A percentile compares a stretch with the other conserved stretches of the same genome.
Evolutionary conservation across 2,888 invertebrate species (phyloP).

Genomic region (Omphaloscelis lunosa): DNA sequence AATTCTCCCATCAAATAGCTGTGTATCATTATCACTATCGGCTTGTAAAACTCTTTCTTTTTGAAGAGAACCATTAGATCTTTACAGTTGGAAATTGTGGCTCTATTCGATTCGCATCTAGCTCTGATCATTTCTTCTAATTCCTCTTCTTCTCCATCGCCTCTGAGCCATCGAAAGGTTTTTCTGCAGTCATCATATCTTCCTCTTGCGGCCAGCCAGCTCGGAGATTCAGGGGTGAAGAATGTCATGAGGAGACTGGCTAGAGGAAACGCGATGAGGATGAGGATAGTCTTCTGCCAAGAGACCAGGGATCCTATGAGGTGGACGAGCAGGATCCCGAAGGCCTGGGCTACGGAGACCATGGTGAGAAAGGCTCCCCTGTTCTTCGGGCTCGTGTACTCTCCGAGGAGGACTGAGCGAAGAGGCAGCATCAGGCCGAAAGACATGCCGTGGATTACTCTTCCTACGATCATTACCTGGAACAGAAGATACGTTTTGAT

Average conservation of each 20-base stretch:
- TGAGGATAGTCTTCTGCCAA: slow-evolving; percentile 90
- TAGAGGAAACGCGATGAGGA: slow-evolving; percentile 84
- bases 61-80: slow-evolving; percentile 63
- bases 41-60: slow-evolving; percentile 89
- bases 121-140: slow-evolving; percentile 80
- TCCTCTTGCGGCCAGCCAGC: slow-evolving; percentile 91
- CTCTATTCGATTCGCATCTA: slow-evolving; percentile 67
- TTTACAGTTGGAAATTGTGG: slow-evolving; percentile 50
- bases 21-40: slow-evolving; percentile 89
- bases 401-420: slow-evolving; percentile 89
- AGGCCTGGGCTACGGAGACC: slow-evolving; percentile 90
- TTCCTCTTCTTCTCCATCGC: slow-evolving; percentile 84
- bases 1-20: slow-evolving; percentile 91
- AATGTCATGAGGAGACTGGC: slow-evolving; percentile 83
- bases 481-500: slow-evolving; percentile 51
- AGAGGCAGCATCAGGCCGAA: slow-evolving; percentile 88
- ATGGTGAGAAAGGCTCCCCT: slow-evolving; percentile 91
- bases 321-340: slow-evolving; percentile 92
- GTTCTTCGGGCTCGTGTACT: slow-evolving; percentile 90
- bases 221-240: slow-evolving; percentile 91
- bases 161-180: slow-evolving; percentile 91
- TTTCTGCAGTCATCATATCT: slow-evolving; percentile 88
- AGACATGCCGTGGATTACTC: slow-evolving; percentile 83
- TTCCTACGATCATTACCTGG: slow-evolving; percentile 76
- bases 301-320: slow-evolving; percentile 90